These are phyloP conservation scores for Catamblyrhynchus diadema DNA, from an alignment of 2,797 vertebrate species.

Conservation along the genomic window DNA sequence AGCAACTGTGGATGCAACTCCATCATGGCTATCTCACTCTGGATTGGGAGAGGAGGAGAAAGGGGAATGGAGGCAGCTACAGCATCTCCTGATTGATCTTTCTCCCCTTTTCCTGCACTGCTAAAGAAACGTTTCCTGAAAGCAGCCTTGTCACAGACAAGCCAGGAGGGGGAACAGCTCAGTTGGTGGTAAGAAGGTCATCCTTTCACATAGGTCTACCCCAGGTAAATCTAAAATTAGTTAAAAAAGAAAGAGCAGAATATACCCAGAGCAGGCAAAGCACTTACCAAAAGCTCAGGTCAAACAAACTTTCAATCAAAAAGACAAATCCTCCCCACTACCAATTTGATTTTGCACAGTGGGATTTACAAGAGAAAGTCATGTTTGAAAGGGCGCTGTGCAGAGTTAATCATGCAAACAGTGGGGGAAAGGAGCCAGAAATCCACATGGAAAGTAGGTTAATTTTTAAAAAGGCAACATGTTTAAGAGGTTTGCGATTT, in stretches of 20 bases:
- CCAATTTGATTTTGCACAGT: constrained; percentile 37
- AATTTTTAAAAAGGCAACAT: constrained; percentile 58
- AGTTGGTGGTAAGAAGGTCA: constrained; percentile 48
- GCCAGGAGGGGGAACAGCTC: constrained; percentile 6
- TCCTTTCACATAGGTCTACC: not conserved
- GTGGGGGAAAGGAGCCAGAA: constrained; percentile 50
- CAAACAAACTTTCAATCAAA: constrained; percentile 57
- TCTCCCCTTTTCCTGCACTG: not conserved
- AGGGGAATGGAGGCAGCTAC: not conserved
- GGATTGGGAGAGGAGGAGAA: not conserved
- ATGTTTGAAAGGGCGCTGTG: constrained; percentile 22
- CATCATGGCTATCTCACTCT: not conserved
- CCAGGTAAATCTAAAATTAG: constrained; percentile 47
- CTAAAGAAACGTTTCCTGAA: not conserved
- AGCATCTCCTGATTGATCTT: not conserved
- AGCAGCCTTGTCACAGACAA: not conserved
- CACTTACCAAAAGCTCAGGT: constrained; percentile 27
- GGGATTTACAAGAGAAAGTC: constrained; percentile 51
- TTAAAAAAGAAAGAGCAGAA: not conserved
- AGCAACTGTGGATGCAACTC: not conserved
- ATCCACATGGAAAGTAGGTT: constrained; percentile 56
- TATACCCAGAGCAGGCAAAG: constrained; percentile 28
- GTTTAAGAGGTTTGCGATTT: constrained; percentile 21
- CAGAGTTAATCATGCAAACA: constrained; percentile 61
- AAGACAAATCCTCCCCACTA: constrained; percentile 35